Base-by-base conservation (phyloP, 1,140 invertebrate genomes). In the Drosophila asahinai region DNA sequence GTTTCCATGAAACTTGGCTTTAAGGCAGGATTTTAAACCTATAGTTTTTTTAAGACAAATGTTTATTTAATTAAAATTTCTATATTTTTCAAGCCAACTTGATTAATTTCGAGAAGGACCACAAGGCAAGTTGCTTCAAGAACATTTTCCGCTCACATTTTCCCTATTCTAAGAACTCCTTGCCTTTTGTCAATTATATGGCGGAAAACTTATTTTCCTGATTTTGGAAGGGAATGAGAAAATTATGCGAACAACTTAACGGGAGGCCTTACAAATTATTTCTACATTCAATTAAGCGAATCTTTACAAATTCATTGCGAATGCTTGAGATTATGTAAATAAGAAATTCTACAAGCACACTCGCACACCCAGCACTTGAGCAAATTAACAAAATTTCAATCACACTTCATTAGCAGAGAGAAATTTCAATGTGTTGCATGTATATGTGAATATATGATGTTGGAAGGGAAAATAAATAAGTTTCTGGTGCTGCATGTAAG, bases 321-420 rank as follows among this genome's bases (percentile, higher is more conserved):
- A 65, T 75, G 40, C 71, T 83, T 62, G 43, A 79, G 70, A 64
- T 79, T 83, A 83, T 83, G 70, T 75, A 83, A 83, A 83, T 83
- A 79, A 79, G 80, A 75, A 78, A 74, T 68, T 73, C 67, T 52
- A 43, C 80, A 67, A 59, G 48, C 51, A 49, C 38, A 58, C 40
- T 30, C 38, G 57, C 49, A 67, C 33, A 47, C 55, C 5, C 70
- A 77, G 66, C 65, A 84, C 81, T 83, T 80, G 81, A 58, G 81
- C 63, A 84, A 77, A 84, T 84, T 84, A 84, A 84, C 81, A 84
- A 84, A 84, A 84, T 84, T 84, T 84, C 81, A 84, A 84, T 84
- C 81, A 83, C 81, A 83, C 81, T 83, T 83, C 81, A 84, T 84
- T 84, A 84, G 81, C 81, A 84, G 64, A 78, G 65, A 55, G 81